Base-by-base conservation (phyloP, 2,113 vertebrate genomes). In the Poecilia latipinna region DNA sequence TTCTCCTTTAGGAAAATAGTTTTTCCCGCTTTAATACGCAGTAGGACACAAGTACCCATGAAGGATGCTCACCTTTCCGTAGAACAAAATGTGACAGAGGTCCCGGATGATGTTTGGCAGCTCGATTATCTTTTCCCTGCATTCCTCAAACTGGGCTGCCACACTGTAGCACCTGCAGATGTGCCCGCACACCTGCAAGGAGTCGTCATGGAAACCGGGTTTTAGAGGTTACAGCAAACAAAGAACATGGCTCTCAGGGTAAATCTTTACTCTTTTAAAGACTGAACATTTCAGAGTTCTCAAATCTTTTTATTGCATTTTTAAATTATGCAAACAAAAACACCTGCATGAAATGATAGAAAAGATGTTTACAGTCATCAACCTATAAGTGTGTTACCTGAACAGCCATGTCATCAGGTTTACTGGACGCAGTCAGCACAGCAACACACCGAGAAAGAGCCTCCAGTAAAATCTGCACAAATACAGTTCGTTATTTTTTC, bases 131-230 rank as follows among this genome's bases (percentile, higher is more conserved):
- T 98, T 99, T 86, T 99, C 98, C 85, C 98, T 95, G 93, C 98
- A 99, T 22, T 99, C 98, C 83, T 99, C 97, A 92, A 99, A 99
- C 88, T 99, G 97, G 71, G 98, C 96, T 12, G 98, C 98, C 1
- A 99, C 98, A 7, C 98, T 99, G 79, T 97, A 99, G 89, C 98
- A 99, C 80, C 93, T 96, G 79, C 97, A 97, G 89, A 98, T 92
- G 88, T 99, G 96, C 32, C 97, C 97, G 92, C 97, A 99, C 19
- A 99, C 98, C 98, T 99, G 84, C 64, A 74, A 24, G 22, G 4
- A 67, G 15, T n/a, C 4, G 17, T 67, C 35, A 11, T 19, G 42
- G 57, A 57, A 64, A 1, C 51, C 0, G 2, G 8, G 37, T 63
- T 51, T 8, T 44, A 68, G 26, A 63, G 35, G 61, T 29, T 22